Percentiles rank a stretch among this genome's conserved stretches.
These are phyloP conservation scores for Drosophila sulfurigaster DNA, from an alignment of 1,140 invertebrate genomes.

Conservation along the genomic window DNA sequence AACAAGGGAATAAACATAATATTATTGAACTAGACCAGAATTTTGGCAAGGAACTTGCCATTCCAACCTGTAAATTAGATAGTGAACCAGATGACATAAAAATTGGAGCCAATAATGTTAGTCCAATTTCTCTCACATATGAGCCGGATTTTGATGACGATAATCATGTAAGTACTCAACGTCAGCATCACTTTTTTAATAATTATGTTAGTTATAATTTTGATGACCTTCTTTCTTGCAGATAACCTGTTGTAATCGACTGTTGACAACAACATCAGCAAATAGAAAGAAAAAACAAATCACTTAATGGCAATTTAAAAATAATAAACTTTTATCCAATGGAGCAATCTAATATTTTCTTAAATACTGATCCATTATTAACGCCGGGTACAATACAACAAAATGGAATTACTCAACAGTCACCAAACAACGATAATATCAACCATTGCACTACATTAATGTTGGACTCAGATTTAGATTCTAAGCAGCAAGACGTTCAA, in stretches of 20 bases:
- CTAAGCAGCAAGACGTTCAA: neutral
- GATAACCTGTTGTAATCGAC: constrained; percentile 4
- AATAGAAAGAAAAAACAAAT: constrained; percentile 25
- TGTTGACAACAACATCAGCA: neutral
- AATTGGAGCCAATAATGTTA: constrained; percentile 16
- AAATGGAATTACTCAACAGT: neutral
- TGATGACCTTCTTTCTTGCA: constrained; percentile 8
- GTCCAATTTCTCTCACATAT: constrained; percentile 22
- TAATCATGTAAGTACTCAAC: constrained; percentile 23
- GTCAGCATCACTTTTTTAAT: neutral
- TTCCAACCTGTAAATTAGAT: neutral
- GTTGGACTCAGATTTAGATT: neutral
- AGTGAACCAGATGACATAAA: neutral
- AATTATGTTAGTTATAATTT: neutral
- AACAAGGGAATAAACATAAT: neutral
- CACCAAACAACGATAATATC: neutral
- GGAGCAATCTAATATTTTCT: neutral
- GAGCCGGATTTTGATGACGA: constrained; percentile 27
- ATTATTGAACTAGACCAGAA: neutral
- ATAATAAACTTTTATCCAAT: neutral
- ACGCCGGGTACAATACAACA: neutral
- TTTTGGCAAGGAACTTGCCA: neutral
- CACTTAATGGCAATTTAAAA: constrained; percentile 14
- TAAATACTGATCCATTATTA: neutral
- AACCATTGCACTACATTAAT: neutral